A percentile compares a stretch with the other conserved stretches of the same genome.
phyloP scores from a whole-genome alignment of 2,888 invertebrate genomes.

The Eupithecia pulchellata region DNA sequence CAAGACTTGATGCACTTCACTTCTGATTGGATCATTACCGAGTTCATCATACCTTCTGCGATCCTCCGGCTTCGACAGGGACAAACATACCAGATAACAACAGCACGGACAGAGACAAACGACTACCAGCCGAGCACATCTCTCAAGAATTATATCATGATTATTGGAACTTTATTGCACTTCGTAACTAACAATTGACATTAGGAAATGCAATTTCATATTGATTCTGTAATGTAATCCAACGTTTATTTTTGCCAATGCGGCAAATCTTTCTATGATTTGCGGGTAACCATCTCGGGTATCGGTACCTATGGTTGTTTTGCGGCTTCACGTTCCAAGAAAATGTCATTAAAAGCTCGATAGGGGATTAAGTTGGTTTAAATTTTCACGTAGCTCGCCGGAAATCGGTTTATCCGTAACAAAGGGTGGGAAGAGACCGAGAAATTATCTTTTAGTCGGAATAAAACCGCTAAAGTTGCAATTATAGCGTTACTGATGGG shows the following conservation, averaged over 20 bases:
- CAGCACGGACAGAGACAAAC: slow-evolving; percentile 57
- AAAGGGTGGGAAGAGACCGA: slow-evolving; percentile 82
- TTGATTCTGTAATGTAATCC: slow-evolving; percentile 82
- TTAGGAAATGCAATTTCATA: slow-evolving; percentile 86
- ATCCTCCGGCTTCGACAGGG: slow-evolving; percentile 77
- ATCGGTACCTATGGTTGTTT: slow-evolving; percentile 64
- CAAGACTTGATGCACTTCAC: slow-evolving; percentile 83
- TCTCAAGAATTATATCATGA: slow-evolving; percentile 84
- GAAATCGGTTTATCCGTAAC: slow-evolving; percentile 81
- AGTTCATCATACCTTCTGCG: slow-evolving; percentile 85
- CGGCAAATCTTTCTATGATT: slow-evolving; percentile 84
- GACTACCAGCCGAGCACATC: slow-evolving; percentile 69
- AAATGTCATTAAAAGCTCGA: slow-evolving; percentile 83
- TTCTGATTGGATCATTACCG: slow-evolving; percentile 86
- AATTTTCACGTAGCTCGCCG: slow-evolving; percentile 82
- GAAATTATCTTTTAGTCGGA: slow-evolving; percentile 81
- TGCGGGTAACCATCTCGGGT: slow-evolving; percentile 79
- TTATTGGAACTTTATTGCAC: slow-evolving; percentile 86
- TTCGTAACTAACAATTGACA: slow-evolving; percentile 86
- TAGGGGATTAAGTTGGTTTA: slow-evolving; percentile 80
- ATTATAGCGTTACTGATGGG: slow-evolving; percentile 82
- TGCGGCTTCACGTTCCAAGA: slow-evolving; percentile 74
- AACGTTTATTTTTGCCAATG: slow-evolving; percentile 84
- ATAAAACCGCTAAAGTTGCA: slow-evolving; percentile 82
- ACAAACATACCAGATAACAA: slow-evolving; percentile 51